Percentiles rank a stretch among this genome's conserved stretches.
Conservation (phyloP, 2,113 vertebrate species). For the Mastomys natalensis region DNA sequence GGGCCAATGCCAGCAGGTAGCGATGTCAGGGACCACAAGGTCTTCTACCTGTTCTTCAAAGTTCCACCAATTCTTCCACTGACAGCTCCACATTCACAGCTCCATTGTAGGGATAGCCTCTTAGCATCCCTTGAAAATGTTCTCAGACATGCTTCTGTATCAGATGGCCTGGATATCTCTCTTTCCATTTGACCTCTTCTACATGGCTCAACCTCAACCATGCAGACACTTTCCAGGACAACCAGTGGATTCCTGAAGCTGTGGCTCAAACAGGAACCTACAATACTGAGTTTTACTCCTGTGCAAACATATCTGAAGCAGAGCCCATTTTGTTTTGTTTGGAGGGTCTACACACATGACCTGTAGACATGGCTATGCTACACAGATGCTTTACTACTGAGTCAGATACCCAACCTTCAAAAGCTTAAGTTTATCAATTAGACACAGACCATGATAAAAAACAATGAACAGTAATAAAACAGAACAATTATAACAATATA, state of each 20-base stretch:
- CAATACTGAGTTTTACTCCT: neutral
- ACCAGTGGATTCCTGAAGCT: neutral
- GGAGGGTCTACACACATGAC: neutral
- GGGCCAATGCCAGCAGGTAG: neutral
- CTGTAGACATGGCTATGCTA: neutral
- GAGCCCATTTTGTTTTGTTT: neutral
- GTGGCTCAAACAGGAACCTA: no score
- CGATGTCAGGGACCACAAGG: neutral
- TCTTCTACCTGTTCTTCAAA: neutral
- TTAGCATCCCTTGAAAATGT: rapidly evolving
- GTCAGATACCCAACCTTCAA: neutral
- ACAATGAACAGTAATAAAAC: neutral
- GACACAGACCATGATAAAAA: neutral
- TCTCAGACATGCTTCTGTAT: neutral
- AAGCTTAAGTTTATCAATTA: neutral
- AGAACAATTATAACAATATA: neutral
- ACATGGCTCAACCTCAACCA: neutral
- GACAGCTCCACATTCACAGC: no score
- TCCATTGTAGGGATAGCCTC: neutral
- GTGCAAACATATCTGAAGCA: neutral
- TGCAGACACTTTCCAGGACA: neutral
- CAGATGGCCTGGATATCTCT: neutral
- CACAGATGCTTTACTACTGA: neutral
- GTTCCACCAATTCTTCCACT: neutral
- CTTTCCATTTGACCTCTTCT: neutral